phyloP scores from a whole-genome alignment of 37 sponge, comb jelly and placozoan genomes.

The Axinella damicornis region DNA sequence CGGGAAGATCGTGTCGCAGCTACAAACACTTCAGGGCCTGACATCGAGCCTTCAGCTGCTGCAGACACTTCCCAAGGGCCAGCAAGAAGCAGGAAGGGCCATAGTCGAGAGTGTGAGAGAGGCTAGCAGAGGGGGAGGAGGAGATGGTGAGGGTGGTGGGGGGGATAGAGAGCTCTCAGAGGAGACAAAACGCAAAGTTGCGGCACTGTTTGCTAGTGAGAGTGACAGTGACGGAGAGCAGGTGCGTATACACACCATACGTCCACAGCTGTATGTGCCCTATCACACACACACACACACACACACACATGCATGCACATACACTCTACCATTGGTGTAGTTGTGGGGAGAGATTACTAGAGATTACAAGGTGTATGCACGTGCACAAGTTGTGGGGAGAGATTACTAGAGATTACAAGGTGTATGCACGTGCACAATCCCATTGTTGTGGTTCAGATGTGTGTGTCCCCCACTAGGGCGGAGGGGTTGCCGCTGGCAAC shows the following conservation, averaged over 20 bases:
- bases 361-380: too few relatives aligned
- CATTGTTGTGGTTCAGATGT: too few relatives aligned
- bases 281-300: neutral
- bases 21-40: constrained; percentile 49
- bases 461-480: too few relatives aligned
- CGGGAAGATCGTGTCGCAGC: constrained; percentile 55
- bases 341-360: too few relatives aligned
- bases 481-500: too few relatives aligned
- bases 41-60: constrained; percentile 38
- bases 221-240: constrained; percentile 77
- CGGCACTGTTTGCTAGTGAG: constrained; percentile 73
- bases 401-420: too few relatives aligned
- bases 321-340: too few relatives aligned
- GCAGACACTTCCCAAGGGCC: constrained; percentile 4
- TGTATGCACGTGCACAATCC: too few relatives aligned
- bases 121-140: neutral
- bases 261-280: neutral
- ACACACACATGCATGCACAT: too few relatives aligned
- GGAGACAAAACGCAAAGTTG: constrained; percentile 50
- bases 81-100: neutral
- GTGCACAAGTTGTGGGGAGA: too few relatives aligned
- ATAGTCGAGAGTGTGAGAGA: neutral
- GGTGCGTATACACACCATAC: neutral
- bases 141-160: neutral
- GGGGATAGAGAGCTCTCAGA: constrained; percentile 37